Base-by-base conservation (phyloP, 2,888 invertebrate species). In the Agrotis clavis region DNA sequence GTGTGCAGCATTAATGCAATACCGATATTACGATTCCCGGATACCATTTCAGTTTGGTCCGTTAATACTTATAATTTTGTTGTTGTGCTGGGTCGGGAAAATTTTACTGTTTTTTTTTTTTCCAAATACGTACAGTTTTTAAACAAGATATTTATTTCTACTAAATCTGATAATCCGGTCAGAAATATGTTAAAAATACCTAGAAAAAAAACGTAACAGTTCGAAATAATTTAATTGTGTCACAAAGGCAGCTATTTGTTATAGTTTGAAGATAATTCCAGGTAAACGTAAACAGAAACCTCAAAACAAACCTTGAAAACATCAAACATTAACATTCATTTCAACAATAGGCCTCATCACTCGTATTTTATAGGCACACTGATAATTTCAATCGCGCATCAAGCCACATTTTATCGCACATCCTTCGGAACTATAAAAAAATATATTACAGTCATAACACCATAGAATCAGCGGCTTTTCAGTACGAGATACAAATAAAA, bases 371-470 rank as follows among this genome's bases (percentile, higher is more conserved):
- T 80, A 83, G 79, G 73, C 77, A 57, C 57, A 62, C 81, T 72
- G 86, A 86, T 87, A 85, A 81, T 83, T 86, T 86, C 85, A 83
- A 87, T 86, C 87, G 87, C 81, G 50, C 63, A 79, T 84, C 81
- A 80, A 74, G 75, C 74, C 69, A 68, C 80, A 81, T 89, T 89
- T 89, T 88, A 89, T 86, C 86, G 80, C 59, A 71, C 86, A 87
- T 87, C 86, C 86, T 83, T 82, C 88, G 90, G 91, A 91, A 90
- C 88, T 89, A 91, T 91, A 92, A 92, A 91, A 41, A 89, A 87
- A 75, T 86, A 89, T 91, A 91, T 90, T 88, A 87, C 82, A 75
- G 80, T 86, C 86, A 84, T 90, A 91, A 90, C 87, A 86, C 88
- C 87, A 89, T 89, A 89, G 88, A 89, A 87, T 85, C 83, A 82